phyloP scores from a whole-genome alignment of 1,140 invertebrate genomes.

The Saccostrea glomerata region DNA sequence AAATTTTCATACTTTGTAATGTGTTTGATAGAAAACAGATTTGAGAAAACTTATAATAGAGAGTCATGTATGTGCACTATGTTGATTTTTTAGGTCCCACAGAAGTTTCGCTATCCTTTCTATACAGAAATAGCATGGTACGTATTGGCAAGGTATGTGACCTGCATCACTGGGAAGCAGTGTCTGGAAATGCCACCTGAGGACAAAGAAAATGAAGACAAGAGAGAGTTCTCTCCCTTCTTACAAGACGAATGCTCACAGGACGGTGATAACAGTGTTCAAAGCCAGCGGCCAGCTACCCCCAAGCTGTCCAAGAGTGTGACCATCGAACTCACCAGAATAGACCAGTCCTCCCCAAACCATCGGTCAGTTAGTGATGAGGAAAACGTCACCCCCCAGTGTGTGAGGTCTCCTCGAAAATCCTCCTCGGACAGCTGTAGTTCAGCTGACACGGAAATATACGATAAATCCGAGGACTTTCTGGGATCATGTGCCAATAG shows the following conservation, averaged over 20 bases:
- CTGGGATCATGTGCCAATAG: constrained; percentile 7
- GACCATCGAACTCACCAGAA: constrained; percentile 70
- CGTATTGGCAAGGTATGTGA: constrained; percentile 95
- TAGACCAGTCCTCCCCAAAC: constrained; percentile 63
- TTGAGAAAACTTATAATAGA: too few relatives aligned
- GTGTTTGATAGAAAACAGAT: too few relatives aligned
- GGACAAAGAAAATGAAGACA: constrained; percentile 93
- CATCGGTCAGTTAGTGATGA: constrained; percentile 63
- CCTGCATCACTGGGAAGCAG: constrained; percentile 90
- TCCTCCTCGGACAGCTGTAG: constrained; percentile 64
- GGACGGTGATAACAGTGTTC: constrained; percentile 52
- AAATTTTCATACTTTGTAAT: too few relatives aligned
- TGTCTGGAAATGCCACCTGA: constrained; percentile 91
- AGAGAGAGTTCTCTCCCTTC: constrained; percentile 54
- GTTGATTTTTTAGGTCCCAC: constrained; percentile 87
- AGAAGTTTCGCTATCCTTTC: constrained; percentile 98
- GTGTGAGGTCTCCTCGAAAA: constrained; percentile 58
- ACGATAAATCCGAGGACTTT: constrained; percentile 51
- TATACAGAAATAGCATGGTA: constrained; percentile 99
- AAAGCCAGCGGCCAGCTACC: constrained; percentile 53
- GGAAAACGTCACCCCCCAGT: constrained; percentile 56
- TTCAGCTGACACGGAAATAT: constrained; percentile 62
- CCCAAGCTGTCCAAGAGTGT: constrained; percentile 67
- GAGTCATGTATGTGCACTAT: not conserved
- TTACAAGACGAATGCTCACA: constrained; percentile 63